Percentiles rank a stretch among this genome's conserved stretches.
phyloP scores from a whole-genome alignment of 2,888 invertebrate species.

The Limnephilus lunatus region DNA sequence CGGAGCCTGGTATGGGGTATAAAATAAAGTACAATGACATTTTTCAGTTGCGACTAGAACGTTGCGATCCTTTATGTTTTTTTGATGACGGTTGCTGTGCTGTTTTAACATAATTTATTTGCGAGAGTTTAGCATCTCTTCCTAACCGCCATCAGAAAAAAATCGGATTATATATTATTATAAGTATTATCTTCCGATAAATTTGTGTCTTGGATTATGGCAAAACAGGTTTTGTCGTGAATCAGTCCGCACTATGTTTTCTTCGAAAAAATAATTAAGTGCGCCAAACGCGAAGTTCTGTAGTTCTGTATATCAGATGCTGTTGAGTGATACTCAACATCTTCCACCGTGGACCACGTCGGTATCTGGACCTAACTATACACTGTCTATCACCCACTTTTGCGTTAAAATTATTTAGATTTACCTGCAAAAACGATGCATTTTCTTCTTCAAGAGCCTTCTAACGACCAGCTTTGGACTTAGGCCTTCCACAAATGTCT shows the following conservation, averaged over 20 bases:
- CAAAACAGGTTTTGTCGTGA: slow-evolving; percentile 36
- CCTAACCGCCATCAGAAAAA: background rate
- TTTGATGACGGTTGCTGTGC: background rate
- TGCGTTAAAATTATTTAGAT: background rate
- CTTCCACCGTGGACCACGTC: background rate
- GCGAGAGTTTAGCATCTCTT: background rate
- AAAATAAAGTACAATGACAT: background rate
- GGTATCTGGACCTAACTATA: background rate
- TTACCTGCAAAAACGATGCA: background rate
- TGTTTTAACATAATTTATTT: background rate
- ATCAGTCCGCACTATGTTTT: background rate
- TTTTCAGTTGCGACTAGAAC: background rate
- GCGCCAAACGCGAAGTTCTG: background rate
- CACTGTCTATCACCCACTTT: background rate
- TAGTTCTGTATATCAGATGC: background rate
- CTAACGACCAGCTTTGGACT: background rate
- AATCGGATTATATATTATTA: background rate
- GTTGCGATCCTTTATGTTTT: background rate
- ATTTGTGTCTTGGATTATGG: background rate
- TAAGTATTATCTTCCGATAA: background rate
- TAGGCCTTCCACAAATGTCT: background rate
- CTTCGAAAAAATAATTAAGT: slow-evolving; percentile 10
- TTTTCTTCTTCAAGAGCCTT: background rate
- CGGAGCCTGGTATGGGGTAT: background rate
- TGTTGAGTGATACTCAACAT: slow-evolving; percentile 16